Evolutionary conservation across 2,113 vertebrate genomes (phyloP).

Genomic region (Ciconia stormi): DNA sequence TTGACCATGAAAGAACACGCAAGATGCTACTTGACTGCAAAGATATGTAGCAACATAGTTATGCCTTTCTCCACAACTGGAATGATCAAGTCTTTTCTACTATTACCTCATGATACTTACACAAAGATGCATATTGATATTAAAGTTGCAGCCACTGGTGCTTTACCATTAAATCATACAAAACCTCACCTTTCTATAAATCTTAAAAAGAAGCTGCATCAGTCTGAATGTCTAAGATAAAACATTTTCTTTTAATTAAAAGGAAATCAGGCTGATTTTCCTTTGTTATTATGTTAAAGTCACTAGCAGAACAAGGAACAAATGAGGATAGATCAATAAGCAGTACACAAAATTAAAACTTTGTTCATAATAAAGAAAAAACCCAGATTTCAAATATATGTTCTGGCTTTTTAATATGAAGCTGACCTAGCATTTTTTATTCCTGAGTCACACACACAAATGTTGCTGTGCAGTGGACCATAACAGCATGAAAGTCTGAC

Average conservation of each 20-base stretch:
- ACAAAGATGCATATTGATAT: background rate
- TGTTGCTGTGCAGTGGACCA: conserved; percentile 31
- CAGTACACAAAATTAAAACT: background rate
- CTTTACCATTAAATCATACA: background rate
- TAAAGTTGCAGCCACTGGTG: background rate
- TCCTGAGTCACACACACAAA: conserved; percentile 66
- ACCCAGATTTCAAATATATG: conserved; percentile 53
- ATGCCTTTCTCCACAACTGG: background rate
- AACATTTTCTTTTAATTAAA: conserved; percentile 37
- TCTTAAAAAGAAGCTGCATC: conserved; percentile 22
- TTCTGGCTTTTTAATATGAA: conserved; percentile 56
- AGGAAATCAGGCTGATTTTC: conserved; percentile 29
- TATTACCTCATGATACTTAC: background rate
- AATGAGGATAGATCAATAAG: background rate
- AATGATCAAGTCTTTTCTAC: background rate
- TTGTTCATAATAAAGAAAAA: conserved; percentile 38
- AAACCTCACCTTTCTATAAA: background rate
- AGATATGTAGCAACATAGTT: background rate
- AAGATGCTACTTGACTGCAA: background rate
- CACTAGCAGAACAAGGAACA: conserved; percentile 39
- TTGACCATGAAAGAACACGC: background rate
- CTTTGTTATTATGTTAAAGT: conserved; percentile 40
- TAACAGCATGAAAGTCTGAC: conserved; percentile 30
- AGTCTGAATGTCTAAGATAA: conserved; percentile 45
- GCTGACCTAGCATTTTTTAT: conserved; percentile 66